A percentile compares a stretch with the other conserved stretches of the same genome.
Evolutionary conservation across 2,888 invertebrate genomes (phyloP).

Genomic region (Leptodirus hochenwartii): DNA sequence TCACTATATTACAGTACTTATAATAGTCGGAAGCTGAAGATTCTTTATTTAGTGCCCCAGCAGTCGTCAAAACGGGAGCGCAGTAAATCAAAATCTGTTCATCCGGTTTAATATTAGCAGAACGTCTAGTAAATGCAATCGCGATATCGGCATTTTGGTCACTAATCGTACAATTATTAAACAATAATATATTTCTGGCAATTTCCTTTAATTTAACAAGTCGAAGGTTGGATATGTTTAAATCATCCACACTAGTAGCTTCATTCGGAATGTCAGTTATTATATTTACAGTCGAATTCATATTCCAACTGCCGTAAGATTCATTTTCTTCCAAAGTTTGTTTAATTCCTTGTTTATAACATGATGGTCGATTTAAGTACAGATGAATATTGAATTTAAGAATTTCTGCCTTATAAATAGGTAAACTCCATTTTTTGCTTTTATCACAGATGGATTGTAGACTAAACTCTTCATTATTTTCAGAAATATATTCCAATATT

Average conservation of each 20-base stretch:
- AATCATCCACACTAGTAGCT: slow-evolving; percentile 16
- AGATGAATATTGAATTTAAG: slow-evolving; percentile 31
- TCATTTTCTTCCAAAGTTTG: slow-evolving; percentile 15
- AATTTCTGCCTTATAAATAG: slow-evolving; percentile 26
- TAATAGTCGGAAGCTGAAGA: slow-evolving; percentile 34
- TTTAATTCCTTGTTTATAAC: slow-evolving; percentile 20
- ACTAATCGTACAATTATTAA: slow-evolving; percentile 21
- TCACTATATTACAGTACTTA: slow-evolving; percentile 22
- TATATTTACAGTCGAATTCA: slow-evolving; percentile 6
- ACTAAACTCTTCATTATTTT: slow-evolving; percentile 14
- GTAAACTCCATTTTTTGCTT: slow-evolving; percentile 31
- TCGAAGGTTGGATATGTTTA: slow-evolving; percentile 24
- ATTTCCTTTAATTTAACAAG: slow-evolving; percentile 23
- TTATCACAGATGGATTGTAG: slow-evolving; percentile 24
- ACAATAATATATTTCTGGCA: slow-evolving; percentile 22
- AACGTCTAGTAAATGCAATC: slow-evolving; percentile 3
- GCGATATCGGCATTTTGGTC: slow-evolving; percentile 20
- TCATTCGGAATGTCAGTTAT: background rate
- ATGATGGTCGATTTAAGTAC: slow-evolving; percentile 29
- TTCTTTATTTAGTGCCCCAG: slow-evolving; percentile 31
- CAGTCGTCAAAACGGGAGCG: slow-evolving; percentile 40
- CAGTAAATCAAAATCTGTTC: slow-evolving; percentile 26
- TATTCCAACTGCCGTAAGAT: slow-evolving; percentile 19
- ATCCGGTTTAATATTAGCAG: slow-evolving; percentile 12
- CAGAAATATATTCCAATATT: slow-evolving; percentile 16